Percentiles rank a stretch among this genome's conserved stretches.
Evolutionary conservation across 2,888 invertebrate genomes (phyloP).

Genomic region (Cataglyphis livida): DNA sequence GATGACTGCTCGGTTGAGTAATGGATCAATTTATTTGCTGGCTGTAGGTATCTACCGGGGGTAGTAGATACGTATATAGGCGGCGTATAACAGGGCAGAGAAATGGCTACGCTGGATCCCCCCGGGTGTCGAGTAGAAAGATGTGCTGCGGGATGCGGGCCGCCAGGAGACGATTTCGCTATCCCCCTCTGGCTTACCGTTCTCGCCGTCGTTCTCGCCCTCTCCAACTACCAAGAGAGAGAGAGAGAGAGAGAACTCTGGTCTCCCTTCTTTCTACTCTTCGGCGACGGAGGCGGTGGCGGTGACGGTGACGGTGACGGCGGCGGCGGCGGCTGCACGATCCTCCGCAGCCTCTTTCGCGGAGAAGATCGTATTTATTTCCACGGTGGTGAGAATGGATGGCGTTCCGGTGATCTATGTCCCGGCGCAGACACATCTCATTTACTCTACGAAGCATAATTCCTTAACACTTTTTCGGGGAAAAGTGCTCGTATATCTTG

Average conservation of each 20-base stretch:
- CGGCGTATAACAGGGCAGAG: slow-evolving; percentile 78
- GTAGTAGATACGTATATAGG: slow-evolving; percentile 76
- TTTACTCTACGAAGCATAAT: slow-evolving; percentile 87
- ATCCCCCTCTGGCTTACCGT: slow-evolving; percentile 63
- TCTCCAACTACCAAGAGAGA: slow-evolving; percentile 57
- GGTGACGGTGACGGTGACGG: not conserved
- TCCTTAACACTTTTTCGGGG: slow-evolving; percentile 86
- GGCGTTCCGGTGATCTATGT: slow-evolving; percentile 79
- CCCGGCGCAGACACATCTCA: slow-evolving; percentile 86
- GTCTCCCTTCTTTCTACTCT: slow-evolving; percentile 50
- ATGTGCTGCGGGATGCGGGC: slow-evolving; percentile 82
- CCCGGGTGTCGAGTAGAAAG: slow-evolving; percentile 81
- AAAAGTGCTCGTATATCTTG: slow-evolving; percentile 84
- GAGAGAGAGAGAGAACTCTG: slow-evolving; percentile 7
- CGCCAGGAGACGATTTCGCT: slow-evolving; percentile 78
- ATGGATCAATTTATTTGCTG: slow-evolving; percentile 85
- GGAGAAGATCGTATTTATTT: slow-evolving; percentile 83
- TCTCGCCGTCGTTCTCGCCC: slow-evolving; percentile 48
- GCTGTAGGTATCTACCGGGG: slow-evolving; percentile 76
- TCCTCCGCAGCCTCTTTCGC: slow-evolving; percentile 68
- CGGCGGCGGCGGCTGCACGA: slow-evolving; percentile 17
- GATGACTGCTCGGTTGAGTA: slow-evolving; percentile 84
- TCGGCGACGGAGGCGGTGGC: slow-evolving; percentile 50
- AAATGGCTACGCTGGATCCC: slow-evolving; percentile 81
- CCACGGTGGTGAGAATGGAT: slow-evolving; percentile 80